phyloP scores from a whole-genome alignment of 2,888 invertebrate species.

The Pristionchus maxplancki region DNA sequence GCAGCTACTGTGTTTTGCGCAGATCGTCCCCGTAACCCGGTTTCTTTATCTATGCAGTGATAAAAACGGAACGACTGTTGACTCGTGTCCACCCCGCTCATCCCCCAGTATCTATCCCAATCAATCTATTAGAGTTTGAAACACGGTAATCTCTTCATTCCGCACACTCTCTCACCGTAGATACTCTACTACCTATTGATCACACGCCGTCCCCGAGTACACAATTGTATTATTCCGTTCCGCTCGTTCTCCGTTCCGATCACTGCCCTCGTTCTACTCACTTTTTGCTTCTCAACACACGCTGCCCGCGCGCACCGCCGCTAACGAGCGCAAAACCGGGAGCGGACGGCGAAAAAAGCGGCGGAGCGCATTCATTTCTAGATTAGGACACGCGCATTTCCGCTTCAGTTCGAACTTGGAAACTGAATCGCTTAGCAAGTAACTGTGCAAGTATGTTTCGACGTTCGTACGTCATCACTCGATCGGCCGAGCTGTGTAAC shows the following conservation, averaged over 20 bases:
- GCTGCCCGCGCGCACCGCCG: background rate
- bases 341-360: background rate
- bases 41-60: constrained; percentile 21
- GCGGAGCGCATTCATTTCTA: background rate
- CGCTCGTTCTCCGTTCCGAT: background rate
- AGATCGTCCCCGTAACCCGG: background rate
- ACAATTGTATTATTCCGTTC: constrained; percentile 15
- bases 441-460: background rate
- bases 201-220: too few relatives aligned
- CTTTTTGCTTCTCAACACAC: constrained; percentile 5
- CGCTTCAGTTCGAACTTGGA: background rate
- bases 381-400: background rate
- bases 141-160: background rate
- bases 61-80: constrained; percentile 25
- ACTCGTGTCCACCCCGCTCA: background rate
- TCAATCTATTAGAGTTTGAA: too few relatives aligned
- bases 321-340: constrained; percentile 47
- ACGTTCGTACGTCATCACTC: background rate
- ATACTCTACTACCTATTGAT: too few relatives aligned
- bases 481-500: constrained; percentile 6
- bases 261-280: background rate
- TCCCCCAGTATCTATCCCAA: background rate
- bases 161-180: background rate
- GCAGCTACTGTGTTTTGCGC: background rate
- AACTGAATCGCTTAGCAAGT: constrained; percentile 1